These are phyloP conservation scores for Saxidomus purpurata DNA, from an alignment of 1,140 invertebrate genomes.

Conservation along the genomic window DNA sequence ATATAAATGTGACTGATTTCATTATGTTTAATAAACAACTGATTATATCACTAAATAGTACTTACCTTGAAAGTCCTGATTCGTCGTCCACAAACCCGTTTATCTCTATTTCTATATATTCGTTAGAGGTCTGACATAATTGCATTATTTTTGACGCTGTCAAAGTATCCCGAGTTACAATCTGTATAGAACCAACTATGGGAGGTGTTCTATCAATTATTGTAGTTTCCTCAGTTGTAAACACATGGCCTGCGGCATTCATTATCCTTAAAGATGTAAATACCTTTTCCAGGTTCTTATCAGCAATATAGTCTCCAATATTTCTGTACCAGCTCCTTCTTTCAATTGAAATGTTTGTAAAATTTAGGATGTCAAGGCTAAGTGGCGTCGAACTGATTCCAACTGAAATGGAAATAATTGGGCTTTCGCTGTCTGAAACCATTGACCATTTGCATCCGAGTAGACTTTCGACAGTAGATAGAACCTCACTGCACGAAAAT, in stretches of 20 bases:
- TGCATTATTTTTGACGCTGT: neutral
- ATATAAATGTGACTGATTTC: too few relatives aligned
- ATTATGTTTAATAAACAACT: too few relatives aligned
- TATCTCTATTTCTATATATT: constrained; percentile 31
- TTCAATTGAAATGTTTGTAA: neutral
- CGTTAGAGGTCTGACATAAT: neutral
- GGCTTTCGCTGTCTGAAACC: constrained; percentile 28
- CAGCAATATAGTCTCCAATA: neutral
- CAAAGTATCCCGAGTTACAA: neutral
- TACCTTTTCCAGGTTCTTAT: neutral
- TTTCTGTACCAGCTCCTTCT: neutral
- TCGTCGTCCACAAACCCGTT: neutral
- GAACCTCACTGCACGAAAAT: neutral
- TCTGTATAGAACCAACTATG: neutral
- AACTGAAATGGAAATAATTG: neutral
- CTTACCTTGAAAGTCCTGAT: neutral
- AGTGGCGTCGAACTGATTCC: neutral
- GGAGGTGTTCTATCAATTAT: constrained; percentile 29
- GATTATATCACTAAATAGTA: too few relatives aligned
- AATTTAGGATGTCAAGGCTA: neutral
- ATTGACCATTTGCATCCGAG: constrained; percentile 5
- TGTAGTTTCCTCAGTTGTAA: neutral
- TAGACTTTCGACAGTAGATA: neutral
- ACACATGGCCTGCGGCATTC: neutral
- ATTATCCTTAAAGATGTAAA: neutral